phyloP scores from a whole-genome alignment of 1,140 invertebrate species.

The Drosophila grimshawi region DNA sequence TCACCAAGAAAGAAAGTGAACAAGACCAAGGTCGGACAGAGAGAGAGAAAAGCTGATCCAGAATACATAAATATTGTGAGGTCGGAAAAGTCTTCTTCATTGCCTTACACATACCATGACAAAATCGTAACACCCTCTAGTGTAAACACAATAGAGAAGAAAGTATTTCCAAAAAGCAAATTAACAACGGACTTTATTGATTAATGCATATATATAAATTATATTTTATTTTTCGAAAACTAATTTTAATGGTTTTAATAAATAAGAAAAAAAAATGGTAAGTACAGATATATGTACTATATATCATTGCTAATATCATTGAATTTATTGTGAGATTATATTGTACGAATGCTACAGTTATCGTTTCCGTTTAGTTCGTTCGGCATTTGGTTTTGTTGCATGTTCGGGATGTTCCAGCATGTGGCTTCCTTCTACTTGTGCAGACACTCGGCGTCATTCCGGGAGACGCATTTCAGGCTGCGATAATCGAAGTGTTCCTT shows the following conservation, averaged over 20 bases:
- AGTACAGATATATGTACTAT: conserved; percentile 29
- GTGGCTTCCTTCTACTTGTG: conserved; percentile 39
- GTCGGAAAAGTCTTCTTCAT: too few relatives aligned
- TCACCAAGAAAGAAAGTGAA: too few relatives aligned
- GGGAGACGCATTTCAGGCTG: conserved; percentile 42
- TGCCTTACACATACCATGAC: too few relatives aligned
- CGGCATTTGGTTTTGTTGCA: not conserved
- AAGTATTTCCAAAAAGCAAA: conserved; percentile 1
- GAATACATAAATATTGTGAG: too few relatives aligned
- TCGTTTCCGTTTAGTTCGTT: conserved; percentile 11
- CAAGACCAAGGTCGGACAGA: too few relatives aligned
- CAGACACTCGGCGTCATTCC: conserved; percentile 57
- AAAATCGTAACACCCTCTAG: too few relatives aligned
- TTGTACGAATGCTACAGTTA: conserved; percentile 29
- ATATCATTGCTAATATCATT: conserved; percentile 67
- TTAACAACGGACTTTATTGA: conserved; percentile 22
- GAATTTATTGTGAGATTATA: conserved; percentile 55
- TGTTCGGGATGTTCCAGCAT: not conserved
- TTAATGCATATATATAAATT: conserved; percentile 39
- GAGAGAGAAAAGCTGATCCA: too few relatives aligned
- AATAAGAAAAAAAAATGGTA: conserved; percentile 49
- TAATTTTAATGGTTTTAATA: conserved; percentile 48
- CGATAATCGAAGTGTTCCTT: conserved; percentile 69
- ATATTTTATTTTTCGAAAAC: conserved; percentile 40
- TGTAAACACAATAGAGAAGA: not conserved